Conservation (phyloP, 2,888 invertebrate genomes). For the Stenodema calcarata region DNA sequence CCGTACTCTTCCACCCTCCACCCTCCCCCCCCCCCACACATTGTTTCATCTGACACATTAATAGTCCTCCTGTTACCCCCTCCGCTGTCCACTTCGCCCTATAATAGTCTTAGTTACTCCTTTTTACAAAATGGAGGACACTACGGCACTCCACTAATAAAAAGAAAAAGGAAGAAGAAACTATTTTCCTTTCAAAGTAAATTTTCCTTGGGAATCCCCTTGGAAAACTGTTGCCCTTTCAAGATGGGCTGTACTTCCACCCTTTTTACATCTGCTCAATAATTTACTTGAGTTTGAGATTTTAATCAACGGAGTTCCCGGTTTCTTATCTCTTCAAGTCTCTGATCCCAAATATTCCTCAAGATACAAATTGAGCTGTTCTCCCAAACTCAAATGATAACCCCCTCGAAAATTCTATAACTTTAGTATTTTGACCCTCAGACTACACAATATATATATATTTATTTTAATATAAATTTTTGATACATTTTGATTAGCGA, state of each 20-base stretch:
- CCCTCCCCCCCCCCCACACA: constrained; percentile 38
- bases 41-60: constrained; percentile 45
- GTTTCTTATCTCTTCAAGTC: too few species aligned
- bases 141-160: background rate
- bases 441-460: too few species aligned
- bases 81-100: background rate
- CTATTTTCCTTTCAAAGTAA: background rate
- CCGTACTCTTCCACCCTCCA: constrained; percentile 35
- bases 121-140: constrained; percentile 12
- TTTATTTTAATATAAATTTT: too few species aligned
- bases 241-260: background rate
- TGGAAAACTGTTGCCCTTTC: constrained; percentile 37
- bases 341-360: too few species aligned
- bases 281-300: constrained; percentile 1
- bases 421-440: too few species aligned
- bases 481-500: too few species aligned
- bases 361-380: too few species aligned
- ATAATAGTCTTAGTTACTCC: constrained; percentile 38
- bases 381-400: too few species aligned
- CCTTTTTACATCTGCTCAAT: constrained; percentile 15
- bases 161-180: too few species aligned
- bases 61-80: constrained; percentile 28
- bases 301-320: background rate
- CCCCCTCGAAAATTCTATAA: too few species aligned
- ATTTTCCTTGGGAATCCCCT: constrained; percentile 2